Evolutionary conservation across 2,888 invertebrate genomes (phyloP).

Genomic region (Antheraea assamensis): DNA sequence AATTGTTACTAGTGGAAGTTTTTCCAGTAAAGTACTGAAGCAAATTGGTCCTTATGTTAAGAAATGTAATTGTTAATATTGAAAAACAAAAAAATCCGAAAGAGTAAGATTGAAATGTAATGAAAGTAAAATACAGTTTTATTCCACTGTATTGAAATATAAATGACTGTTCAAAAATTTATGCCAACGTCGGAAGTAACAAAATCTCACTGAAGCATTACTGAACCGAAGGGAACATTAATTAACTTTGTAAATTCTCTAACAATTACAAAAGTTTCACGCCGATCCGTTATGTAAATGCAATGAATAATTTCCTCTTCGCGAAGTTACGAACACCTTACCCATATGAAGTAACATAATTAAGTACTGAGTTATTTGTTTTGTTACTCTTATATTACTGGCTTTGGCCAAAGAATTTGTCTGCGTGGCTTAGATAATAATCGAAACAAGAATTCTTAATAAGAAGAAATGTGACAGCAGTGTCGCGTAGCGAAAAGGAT

Average conservation of each 20-base stretch:
- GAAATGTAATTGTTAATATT: no score
- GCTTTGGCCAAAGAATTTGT: not conserved
- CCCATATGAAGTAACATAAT: slow-evolving; percentile 23
- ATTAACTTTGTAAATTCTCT: slow-evolving; percentile 40
- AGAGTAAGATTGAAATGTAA: not conserved
- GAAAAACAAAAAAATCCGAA: no score
- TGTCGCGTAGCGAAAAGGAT: not conserved
- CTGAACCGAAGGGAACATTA: slow-evolving; percentile 42
- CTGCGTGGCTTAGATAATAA: not conserved
- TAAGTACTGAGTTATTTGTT: slow-evolving; percentile 26
- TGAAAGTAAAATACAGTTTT: not conserved
- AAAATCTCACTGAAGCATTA: slow-evolving; percentile 21
- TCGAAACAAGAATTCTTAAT: not conserved
- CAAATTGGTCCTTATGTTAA: no score
- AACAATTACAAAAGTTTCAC: slow-evolving; percentile 42
- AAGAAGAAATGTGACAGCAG: not conserved
- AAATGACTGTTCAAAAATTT: slow-evolving; percentile 14
- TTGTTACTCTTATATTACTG: slow-evolving; percentile 13
- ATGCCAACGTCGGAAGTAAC: slow-evolving; percentile 27
- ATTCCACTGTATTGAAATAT: not conserved
- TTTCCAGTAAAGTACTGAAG: no score
- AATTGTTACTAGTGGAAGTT: no score
- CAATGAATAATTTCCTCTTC: slow-evolving; percentile 23
- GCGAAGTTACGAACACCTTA: slow-evolving; percentile 23
- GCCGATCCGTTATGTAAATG: slow-evolving; percentile 34